These are phyloP conservation scores for Pipa parva DNA, from an alignment of 2,113 vertebrate species.

Conservation along the genomic window DNA sequence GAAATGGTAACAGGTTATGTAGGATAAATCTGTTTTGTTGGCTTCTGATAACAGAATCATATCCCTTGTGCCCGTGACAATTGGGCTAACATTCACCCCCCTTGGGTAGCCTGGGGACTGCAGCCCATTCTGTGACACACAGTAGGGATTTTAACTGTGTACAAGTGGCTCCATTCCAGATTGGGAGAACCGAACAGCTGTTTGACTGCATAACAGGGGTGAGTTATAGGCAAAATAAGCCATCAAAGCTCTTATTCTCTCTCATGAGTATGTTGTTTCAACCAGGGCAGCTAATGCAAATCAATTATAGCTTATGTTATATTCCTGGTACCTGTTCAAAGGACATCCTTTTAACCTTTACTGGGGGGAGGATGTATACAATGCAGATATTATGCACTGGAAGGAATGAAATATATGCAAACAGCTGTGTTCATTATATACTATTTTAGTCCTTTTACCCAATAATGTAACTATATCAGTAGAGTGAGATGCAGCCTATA, in stretches of 20 bases:
- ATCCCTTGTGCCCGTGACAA: neutral
- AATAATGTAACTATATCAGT: no score
- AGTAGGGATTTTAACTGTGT: conserved; percentile 63
- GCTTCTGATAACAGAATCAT: neutral
- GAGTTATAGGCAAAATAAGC: conserved; percentile 65
- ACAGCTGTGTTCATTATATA: no score
- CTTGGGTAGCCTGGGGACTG: conserved; percentile 19
- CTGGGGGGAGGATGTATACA: no score
- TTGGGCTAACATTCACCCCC: neutral
- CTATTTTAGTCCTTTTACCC: no score
- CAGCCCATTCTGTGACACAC: conserved; percentile 16
- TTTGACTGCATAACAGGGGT: conserved; percentile 62
- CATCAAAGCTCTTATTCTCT: conserved; percentile 68
- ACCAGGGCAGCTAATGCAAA: neutral
- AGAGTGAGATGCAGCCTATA: no score
- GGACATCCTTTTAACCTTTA: no score
- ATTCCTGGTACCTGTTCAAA: no score
- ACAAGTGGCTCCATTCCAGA: conserved; percentile 64
- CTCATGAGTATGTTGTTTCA: conserved; percentile 52
- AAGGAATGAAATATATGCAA: no score
- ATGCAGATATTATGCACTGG: no score
- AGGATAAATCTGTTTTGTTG: neutral
- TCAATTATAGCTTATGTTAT: no score
- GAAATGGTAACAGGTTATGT: neutral
- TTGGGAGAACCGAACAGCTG: conserved; percentile 65